Percentiles rank a stretch among this genome's conserved stretches.
phyloP scores from a whole-genome alignment of 1,140 invertebrate genomes.

The Cydia amplana region DNA sequence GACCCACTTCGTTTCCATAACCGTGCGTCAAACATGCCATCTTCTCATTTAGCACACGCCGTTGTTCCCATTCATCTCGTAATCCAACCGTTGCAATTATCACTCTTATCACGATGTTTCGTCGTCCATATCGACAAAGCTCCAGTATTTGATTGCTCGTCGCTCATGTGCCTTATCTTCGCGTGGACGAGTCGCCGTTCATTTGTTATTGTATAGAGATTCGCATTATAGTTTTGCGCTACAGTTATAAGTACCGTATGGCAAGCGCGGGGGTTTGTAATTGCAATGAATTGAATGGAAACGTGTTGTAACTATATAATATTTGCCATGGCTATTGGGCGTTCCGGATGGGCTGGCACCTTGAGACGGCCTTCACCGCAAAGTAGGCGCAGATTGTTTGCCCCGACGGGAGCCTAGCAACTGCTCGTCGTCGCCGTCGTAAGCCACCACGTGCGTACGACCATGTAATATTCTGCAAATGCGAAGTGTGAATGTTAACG shows the following conservation, averaged over 20 bases:
- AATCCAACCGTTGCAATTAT: slow-evolving; percentile 25
- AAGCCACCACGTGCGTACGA: background rate
- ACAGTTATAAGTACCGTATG: slow-evolving; percentile 3
- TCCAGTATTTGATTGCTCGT: slow-evolving; percentile 6
- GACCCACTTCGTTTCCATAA: slow-evolving; percentile 42
- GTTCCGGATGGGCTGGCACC: slow-evolving; percentile 46
- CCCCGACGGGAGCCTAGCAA: slow-evolving; percentile 29
- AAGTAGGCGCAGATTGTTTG: slow-evolving; percentile 35
- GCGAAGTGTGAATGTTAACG: slow-evolving; percentile 17
- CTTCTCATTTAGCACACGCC: slow-evolving; percentile 30
- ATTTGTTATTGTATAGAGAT: slow-evolving; percentile 16
- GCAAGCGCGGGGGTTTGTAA: slow-evolving; percentile 35
- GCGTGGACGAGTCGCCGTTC: background rate
- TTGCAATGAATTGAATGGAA: slow-evolving; percentile 38
- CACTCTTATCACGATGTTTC: slow-evolving; percentile 23
- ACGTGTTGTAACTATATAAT: slow-evolving; percentile 36
- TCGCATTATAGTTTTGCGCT: background rate
- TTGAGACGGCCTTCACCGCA: slow-evolving; percentile 49
- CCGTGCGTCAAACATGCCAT: slow-evolving; percentile 45
- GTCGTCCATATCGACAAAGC: slow-evolving; percentile 17
- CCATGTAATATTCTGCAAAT: background rate
- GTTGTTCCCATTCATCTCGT: slow-evolving; percentile 14
- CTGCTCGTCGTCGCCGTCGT: background rate
- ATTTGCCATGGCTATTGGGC: slow-evolving; percentile 30
- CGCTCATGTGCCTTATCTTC: slow-evolving; percentile 17